Conservation (phyloP, 30 jellyfish, hydroid and myxozoan species). For the Calvadosia cruxmelitensis region DNA sequence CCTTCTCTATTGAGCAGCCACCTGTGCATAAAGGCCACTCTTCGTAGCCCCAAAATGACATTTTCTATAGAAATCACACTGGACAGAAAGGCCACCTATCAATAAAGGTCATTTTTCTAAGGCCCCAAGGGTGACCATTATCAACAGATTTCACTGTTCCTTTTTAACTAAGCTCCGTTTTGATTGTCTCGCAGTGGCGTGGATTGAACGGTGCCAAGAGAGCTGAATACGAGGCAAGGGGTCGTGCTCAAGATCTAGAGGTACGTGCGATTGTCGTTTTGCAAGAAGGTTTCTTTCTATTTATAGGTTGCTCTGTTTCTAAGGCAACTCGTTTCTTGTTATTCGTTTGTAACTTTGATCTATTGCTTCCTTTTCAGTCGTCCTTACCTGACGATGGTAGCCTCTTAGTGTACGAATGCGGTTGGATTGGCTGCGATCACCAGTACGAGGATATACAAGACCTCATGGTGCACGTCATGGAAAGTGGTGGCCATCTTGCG, state of each 20-base stretch:
- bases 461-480: slow-evolving; percentile 91
- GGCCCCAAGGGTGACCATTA: too few species aligned
- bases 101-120: too few species aligned
- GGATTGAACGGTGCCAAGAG: slow-evolving; percentile 57
- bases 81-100: too few species aligned
- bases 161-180: too few species aligned
- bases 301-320: neutral
- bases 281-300: neutral
- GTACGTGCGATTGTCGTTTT: slow-evolving; percentile 15
- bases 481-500: slow-evolving; percentile 82
- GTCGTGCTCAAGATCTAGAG: slow-evolving; percentile 75
- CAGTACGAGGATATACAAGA: slow-evolving; percentile 88
- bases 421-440: slow-evolving; percentile 78
- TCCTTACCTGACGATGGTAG: slow-evolving; percentile 30
- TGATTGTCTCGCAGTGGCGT: slow-evolving; percentile 40
- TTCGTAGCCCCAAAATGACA: too few species aligned
- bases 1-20: too few species aligned
- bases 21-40: too few species aligned
- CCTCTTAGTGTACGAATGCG: slow-evolving; percentile 74
- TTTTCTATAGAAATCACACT: too few species aligned
- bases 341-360: too few species aligned
- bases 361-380: neutral
- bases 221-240: slow-evolving; percentile 77
- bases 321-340: too few species aligned
- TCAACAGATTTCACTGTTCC: too few species aligned